phyloP scores from a whole-genome alignment of 2,113 vertebrate genomes.

The human region DNA sequence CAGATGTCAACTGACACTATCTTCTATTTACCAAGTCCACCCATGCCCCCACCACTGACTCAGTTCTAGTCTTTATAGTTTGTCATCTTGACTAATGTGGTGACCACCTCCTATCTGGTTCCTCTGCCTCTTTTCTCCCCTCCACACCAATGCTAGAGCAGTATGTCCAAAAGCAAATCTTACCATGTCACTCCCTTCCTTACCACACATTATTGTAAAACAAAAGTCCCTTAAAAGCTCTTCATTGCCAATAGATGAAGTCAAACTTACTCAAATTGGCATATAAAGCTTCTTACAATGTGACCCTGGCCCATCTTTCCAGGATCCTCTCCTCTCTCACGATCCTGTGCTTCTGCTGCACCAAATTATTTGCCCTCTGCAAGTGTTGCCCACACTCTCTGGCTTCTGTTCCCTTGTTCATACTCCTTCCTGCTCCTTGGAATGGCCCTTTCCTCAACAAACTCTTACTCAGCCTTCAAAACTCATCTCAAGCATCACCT shows the following conservation, averaged over 20 bases:
- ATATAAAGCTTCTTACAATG: not conserved
- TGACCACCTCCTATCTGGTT: not conserved
- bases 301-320: not conserved
- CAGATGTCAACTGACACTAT: not conserved
- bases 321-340: not conserved
- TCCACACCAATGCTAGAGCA: not conserved
- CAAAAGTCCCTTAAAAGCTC: not conserved
- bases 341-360: not conserved
- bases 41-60: not conserved
- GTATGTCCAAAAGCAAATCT: not conserved
- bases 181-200: not conserved
- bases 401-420: not conserved
- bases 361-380: not conserved
- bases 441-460: not conserved
- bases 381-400: not conserved
- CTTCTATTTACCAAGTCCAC: not conserved
- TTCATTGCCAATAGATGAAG: not conserved
- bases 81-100: slow-evolving; percentile 12
- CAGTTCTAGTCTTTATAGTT: not conserved
- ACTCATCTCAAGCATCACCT: not conserved
- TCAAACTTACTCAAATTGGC: not conserved
- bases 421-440: not conserved
- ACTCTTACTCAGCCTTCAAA: not conserved
- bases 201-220: not conserved
- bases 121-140: not conserved